These are phyloP conservation scores for Hemicrepidius hirtus DNA, from an alignment of 2,888 invertebrate genomes.

Conservation along the genomic window DNA sequence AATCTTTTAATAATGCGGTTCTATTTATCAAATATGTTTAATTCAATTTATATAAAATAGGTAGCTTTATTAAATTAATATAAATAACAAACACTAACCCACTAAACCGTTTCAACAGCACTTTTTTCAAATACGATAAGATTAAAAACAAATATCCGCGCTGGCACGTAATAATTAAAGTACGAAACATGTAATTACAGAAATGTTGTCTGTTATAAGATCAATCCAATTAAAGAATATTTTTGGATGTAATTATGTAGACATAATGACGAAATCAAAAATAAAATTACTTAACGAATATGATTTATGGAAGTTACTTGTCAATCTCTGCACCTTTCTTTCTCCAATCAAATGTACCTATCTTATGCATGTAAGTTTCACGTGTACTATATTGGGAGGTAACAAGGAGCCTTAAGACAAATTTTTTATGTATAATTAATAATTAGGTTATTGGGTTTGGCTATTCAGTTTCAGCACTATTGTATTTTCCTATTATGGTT, in stretches of 20 bases:
- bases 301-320: slow-evolving; percentile 17
- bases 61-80: not conserved
- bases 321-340: slow-evolving; percentile 3
- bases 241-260: not conserved
- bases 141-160: not conserved
- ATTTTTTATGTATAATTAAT: not conserved
- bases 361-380: slow-evolving; percentile 5
- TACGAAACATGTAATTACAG: not conserved
- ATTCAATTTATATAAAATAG: no score
- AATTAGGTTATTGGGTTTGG: slow-evolving; percentile 4
- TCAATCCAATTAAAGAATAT: not conserved
- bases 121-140: not conserved
- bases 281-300: slow-evolving; percentile 1
- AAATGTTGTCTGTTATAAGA: not conserved
- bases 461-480: not conserved
- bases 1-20: no score
- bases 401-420: slow-evolving; percentile 5
- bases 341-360: not conserved
- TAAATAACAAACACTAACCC: not conserved
- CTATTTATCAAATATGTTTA: no score
- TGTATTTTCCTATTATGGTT: not conserved
- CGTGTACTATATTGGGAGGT: slow-evolving; percentile 1
- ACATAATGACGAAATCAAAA: not conserved
- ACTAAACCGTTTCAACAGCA: not conserved
- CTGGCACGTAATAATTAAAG: slow-evolving; percentile 7